phyloP scores from a whole-genome alignment of 1,140 invertebrate genomes.

The Trialeurodes vaporariorum region DNA sequence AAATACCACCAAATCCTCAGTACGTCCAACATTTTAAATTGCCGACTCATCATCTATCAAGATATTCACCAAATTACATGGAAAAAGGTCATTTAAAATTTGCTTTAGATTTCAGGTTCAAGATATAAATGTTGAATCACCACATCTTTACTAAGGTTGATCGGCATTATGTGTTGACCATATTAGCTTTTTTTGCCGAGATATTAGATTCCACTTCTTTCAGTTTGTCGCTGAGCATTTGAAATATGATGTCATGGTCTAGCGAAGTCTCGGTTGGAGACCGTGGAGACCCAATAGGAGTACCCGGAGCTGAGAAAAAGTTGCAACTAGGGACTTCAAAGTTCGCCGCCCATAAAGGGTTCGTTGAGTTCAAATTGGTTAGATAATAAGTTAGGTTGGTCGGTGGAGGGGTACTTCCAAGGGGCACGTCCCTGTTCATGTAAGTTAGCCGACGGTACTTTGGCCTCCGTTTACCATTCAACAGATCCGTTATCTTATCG shows the following conservation, averaged over 20 bases:
- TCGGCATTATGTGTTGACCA: too few species aligned
- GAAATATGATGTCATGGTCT: conserved; percentile 10
- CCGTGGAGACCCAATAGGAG: conserved; percentile 2
- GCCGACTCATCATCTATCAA: too few species aligned
- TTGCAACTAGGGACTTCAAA: too few species aligned
- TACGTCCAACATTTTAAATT: too few species aligned
- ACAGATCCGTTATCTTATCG: not conserved
- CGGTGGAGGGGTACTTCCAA: conserved; percentile 19
- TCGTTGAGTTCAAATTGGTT: not conserved
- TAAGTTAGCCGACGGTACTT: conserved; percentile 24
- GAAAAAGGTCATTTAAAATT: too few species aligned
- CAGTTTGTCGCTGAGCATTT: conserved; percentile 6
- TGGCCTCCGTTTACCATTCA: conserved; percentile 15
- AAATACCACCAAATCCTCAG: too few species aligned
- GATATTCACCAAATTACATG: too few species aligned
- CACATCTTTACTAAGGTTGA: too few species aligned
- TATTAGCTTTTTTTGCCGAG: too few species aligned
- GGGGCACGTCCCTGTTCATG: conserved; percentile 26
- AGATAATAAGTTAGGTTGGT: conserved; percentile 23
- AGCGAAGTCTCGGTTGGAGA: not conserved
- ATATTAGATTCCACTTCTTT: too few species aligned
- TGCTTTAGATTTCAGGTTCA: too few species aligned
- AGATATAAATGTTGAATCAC: too few species aligned
- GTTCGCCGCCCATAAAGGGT: not conserved
- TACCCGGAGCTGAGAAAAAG: conserved; percentile 5